Conservation (phyloP, 2,888 invertebrate genomes). For the Nezara viridula region DNA sequence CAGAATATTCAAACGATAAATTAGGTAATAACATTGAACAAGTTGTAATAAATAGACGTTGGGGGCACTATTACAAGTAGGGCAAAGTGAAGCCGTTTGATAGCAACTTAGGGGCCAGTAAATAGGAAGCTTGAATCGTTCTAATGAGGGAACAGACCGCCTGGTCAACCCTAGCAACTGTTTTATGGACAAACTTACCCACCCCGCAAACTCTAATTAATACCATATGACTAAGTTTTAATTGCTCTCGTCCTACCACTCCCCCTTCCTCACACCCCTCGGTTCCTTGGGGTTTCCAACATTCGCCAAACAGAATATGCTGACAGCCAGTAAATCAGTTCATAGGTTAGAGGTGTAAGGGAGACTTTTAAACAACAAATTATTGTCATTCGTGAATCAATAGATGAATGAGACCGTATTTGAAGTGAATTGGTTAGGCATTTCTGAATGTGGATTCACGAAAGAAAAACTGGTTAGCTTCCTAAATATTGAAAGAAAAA, state of each 20-base stretch:
- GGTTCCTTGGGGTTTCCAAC: neutral
- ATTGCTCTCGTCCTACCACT: slow-evolving; percentile 60
- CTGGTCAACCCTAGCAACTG: slow-evolving; percentile 36
- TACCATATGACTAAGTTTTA: slow-evolving; percentile 63
- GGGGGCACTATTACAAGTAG: neutral
- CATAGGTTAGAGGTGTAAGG: neutral
- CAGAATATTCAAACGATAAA: neutral
- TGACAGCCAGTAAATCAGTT: neutral
- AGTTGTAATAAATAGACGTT: neutral
- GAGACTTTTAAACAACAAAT: no score
- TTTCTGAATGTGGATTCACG: no score
- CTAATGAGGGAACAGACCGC: slow-evolving; percentile 18
- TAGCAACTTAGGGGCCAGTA: slow-evolving; percentile 27
- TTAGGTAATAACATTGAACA: neutral
- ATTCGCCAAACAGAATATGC: neutral
- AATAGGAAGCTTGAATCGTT: slow-evolving; percentile 38
- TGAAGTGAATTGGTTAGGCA: no score
- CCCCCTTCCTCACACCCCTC: neutral
- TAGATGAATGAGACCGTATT: no score
- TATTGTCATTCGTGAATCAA: no score
- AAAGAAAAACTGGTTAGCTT: no score
- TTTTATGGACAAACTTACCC: slow-evolving; percentile 46
- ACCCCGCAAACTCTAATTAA: slow-evolving; percentile 60
- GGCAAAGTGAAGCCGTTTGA: slow-evolving; percentile 39
- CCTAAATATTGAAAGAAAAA: no score